Base-by-base conservation (phyloP, 1,140 invertebrate genomes). In the Drosophila miranda region DNA sequence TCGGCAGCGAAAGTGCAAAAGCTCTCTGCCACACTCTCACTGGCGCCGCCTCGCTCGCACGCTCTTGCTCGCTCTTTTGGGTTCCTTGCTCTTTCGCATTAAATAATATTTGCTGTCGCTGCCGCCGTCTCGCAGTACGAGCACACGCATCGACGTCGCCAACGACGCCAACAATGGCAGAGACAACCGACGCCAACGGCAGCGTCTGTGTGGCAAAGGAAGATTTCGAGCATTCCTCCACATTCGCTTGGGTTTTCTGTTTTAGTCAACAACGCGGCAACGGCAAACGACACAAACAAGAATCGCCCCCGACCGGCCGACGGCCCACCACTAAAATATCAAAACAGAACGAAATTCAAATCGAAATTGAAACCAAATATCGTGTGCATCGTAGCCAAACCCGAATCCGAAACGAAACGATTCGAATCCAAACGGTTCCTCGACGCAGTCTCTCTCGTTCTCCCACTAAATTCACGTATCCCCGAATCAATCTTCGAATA, bases 201-300 rank as follows among this genome's bases (percentile, higher is more conserved):
- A 48, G 44, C 56, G 61, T 38, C 46, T 28, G 45, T 63, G 64
- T 52, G 43, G 48, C 56, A 42, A 53, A 38, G 57, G 64, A 60
- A 72, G 68, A 75, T 55, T 46, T 53, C 75, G 70, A 84, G 77
- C 59, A 84, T 75, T 83, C 56, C 70, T 83, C 56, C 70, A 57
- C 78, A 78, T 59, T 78, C 71, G 64, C 38, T 76, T 62, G 60
- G 57, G 42, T 63, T 78, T 74, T 63, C 54, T 48, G 75, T 58
- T 83, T 83, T 84, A 83, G 80, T 83, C 80, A 83, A 83, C 63
- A 84, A 72, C 67, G 79, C 11, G 34, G 34, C 79, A 84, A 68
- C 76, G 56, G 56, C 48, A 49, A 76, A 59, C 78, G 72, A 67
- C 72, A 48, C 56, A 41, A 21, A 51, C 38, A 38, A 44, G 41